A percentile compares a stretch with the other conserved stretches of the same genome.
phyloP scores from a whole-genome alignment of 2,888 invertebrate species.

The Drosophila picticornis region DNA sequence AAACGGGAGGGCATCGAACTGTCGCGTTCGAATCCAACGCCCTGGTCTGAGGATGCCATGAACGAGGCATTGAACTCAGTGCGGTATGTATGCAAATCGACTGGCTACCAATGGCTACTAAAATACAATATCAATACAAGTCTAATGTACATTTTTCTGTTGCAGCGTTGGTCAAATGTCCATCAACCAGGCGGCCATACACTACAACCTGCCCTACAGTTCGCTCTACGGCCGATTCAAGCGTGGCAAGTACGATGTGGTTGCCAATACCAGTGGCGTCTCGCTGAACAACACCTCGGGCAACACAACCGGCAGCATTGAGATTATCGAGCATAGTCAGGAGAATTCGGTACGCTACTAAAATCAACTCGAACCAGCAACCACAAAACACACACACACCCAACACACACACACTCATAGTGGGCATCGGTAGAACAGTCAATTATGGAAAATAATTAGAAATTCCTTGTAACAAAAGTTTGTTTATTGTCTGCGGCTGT shows the following conservation, averaged over 20 bases:
- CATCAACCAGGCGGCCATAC: slow-evolving; percentile 96
- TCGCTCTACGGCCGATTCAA: slow-evolving; percentile 95
- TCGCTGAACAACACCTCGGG: slow-evolving; percentile 83
- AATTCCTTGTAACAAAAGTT: not conserved
- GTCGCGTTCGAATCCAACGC: slow-evolving; percentile 95
- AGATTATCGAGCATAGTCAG: slow-evolving; percentile 85
- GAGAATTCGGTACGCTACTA: slow-evolving; percentile 85
- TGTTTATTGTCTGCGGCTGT: not conserved
- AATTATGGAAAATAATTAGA: not conserved
- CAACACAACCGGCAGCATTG: slow-evolving; percentile 84
- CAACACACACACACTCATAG: not conserved
- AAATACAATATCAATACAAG: slow-evolving; percentile 1
- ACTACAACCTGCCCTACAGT: slow-evolving; percentile 95
- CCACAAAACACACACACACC: not conserved
- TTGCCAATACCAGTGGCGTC: slow-evolving; percentile 83
- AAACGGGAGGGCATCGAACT: slow-evolving; percentile 95
- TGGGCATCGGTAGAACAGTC: not conserved
- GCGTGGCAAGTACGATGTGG: slow-evolving; percentile 91
- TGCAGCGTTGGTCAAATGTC: slow-evolving; percentile 95
- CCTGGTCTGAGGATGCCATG: slow-evolving; percentile 97
- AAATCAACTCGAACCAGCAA: not conserved
- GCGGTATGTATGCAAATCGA: slow-evolving; percentile 86
- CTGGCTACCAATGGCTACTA: not conserved
- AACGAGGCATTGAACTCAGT: slow-evolving; percentile 95
- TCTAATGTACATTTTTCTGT: slow-evolving; percentile 34